Percentiles rank a stretch among this genome's conserved stretches.
Conservation (phyloP, 2,113 vertebrate genomes). For the Bothrops jararaca region DNA sequence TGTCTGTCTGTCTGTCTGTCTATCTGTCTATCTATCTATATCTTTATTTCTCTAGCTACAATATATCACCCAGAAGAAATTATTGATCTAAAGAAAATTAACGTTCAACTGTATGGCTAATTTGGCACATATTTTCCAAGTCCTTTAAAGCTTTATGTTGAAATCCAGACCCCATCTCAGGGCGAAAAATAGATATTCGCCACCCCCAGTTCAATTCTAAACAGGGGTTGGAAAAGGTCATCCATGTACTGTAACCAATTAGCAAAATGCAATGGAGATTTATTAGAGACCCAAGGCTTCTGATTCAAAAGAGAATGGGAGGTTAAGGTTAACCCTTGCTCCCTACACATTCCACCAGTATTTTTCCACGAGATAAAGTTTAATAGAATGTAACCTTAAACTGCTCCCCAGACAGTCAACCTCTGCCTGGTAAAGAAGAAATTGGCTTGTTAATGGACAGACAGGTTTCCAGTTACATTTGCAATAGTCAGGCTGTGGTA, state of each 20-base stretch:
- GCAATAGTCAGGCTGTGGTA: not conserved
- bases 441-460: not conserved
- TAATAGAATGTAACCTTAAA: not conserved
- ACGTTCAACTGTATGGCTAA: not conserved
- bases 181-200: not conserved
- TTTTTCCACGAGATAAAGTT: not conserved
- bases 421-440: not conserved
- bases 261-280: not conserved
- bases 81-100: not conserved
- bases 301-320: not conserved
- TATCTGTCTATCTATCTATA: not conserved
- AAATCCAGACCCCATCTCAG: not conserved
- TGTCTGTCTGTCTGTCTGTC: too few species aligned
- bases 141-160: not conserved
- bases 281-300: not conserved
- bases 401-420: not conserved
- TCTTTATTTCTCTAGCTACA: not conserved
- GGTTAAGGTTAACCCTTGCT: not conserved
- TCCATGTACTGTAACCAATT: not conserved
- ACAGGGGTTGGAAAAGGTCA: not conserved
- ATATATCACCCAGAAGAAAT: not conserved
- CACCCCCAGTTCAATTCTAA: not conserved
- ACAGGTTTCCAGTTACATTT: not conserved
- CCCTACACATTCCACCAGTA: not conserved
- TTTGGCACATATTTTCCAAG: not conserved